A percentile compares a stretch with the other conserved stretches of the same genome.
Conservation (phyloP, 2,888 invertebrate genomes). For the Campoplex capitator region DNA sequence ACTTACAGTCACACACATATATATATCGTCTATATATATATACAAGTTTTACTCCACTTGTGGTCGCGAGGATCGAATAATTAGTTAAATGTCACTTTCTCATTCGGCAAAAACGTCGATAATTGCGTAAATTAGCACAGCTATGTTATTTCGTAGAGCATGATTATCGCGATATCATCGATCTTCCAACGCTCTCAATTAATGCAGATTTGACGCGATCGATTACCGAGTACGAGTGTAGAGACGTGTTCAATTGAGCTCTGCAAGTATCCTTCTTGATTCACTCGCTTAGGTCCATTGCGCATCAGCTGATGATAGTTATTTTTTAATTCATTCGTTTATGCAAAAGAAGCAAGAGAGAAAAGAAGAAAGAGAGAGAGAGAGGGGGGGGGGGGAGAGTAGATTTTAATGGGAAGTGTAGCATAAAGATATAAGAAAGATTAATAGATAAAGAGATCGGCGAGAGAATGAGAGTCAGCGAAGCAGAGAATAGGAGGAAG, state of each 20-base stretch:
- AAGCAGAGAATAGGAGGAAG: slow-evolving; percentile 65
- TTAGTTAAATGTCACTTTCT: not conserved
- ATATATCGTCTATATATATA: not conserved
- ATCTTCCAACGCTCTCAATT: not conserved
- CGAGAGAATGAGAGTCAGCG: slow-evolving; percentile 64
- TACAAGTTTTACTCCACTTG: not conserved
- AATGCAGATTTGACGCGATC: slow-evolving; percentile 16
- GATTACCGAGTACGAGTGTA: not conserved
- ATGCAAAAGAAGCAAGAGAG: not conserved
- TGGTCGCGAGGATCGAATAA: not conserved
- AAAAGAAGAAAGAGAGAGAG: not conserved
- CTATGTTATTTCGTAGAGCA: not conserved
- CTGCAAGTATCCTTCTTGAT: not conserved
- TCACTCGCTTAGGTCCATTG: slow-evolving; percentile 4
- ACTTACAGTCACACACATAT: not conserved
- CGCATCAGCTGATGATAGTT: slow-evolving; percentile 5
- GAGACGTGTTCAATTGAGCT: slow-evolving; percentile 2
- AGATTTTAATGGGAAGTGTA: not conserved
- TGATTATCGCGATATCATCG: not conserved
- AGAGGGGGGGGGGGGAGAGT: not conserved
- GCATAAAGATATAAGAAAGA: slow-evolving; percentile 38
- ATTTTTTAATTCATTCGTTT: not conserved
- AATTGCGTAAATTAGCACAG: not conserved
- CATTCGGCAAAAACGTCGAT: not conserved
- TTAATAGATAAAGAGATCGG: slow-evolving; percentile 50